A percentile compares a stretch with the other conserved stretches of the same genome.
Conservation (phyloP, 2,888 invertebrate genomes). For the Cephalotes varians region DNA sequence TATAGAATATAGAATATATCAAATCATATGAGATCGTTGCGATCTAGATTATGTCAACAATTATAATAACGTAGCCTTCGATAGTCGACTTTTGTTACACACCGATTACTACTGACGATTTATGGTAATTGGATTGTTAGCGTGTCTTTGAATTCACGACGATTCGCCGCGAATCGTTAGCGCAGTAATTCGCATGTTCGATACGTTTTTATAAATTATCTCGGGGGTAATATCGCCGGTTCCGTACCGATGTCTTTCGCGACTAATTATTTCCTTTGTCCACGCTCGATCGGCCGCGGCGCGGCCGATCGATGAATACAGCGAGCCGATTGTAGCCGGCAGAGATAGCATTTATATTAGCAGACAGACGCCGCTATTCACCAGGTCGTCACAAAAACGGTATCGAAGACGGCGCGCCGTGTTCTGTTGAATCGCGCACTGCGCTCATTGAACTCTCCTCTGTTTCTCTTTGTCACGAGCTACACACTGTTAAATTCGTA, state of each 20-base stretch:
- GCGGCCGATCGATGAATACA: no score
- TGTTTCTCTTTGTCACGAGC: not conserved
- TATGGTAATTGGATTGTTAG: constrained; percentile 44
- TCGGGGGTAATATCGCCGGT: not conserved
- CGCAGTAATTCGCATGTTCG: not conserved
- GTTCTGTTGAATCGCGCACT: not conserved
- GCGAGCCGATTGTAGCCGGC: not conserved
- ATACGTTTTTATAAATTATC: constrained; percentile 24
- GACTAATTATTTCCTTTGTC: constrained; percentile 26
- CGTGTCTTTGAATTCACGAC: constrained; percentile 40
- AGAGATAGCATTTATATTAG: constrained; percentile 9
- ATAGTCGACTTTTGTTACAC: constrained; percentile 25
- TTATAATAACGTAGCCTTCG: constrained; percentile 32
- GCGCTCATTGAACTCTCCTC: constrained; percentile 10
- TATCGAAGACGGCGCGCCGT: not conserved
- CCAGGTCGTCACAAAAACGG: constrained; percentile 11
- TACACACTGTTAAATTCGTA: no score
- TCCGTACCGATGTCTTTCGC: not conserved
- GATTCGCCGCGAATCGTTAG: constrained; percentile 1
- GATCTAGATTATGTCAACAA: constrained; percentile 49
- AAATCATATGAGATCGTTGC: constrained; percentile 13
- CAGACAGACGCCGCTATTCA: constrained; percentile 25
- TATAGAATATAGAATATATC: constrained; percentile 20
- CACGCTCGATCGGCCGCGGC: not conserved
- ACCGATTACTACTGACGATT: constrained; percentile 18